Evolutionary conservation across 1,140 invertebrate species (phyloP), one percentile per base, ranked within the genome.

Genomic region (Drosophila kohkoa): DNA sequence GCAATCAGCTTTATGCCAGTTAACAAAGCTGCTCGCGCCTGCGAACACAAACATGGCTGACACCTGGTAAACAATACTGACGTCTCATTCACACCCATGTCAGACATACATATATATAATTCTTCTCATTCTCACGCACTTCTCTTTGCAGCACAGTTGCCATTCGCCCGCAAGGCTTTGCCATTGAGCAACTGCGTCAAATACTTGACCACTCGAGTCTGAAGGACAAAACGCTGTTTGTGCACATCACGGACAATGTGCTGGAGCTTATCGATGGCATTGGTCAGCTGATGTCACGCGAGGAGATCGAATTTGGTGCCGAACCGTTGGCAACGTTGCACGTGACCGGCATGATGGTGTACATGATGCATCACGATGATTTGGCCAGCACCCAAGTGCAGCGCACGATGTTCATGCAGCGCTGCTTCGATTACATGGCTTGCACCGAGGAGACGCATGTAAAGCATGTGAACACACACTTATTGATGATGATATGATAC

Each of bases 101-200:
- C 5, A 43, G 20, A 20, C 20, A 3, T 25, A n/a, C n/a, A n/a
- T n/a, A n/a, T n/a, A n/a, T n/a, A 25, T 25, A 25, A 25, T 3
- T 25, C 20, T 25, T 13, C 41, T 43, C 41, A 43, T 5, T 43
- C 41, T 5, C 41, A 5, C 41, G 0, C 41, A 43, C 41, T n/a
- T 5, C 3, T 7, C n/a, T 13, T 43, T 43, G n/a, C n/a, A 43
- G 41, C 3, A 43, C 38, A 32, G 32, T 38, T 30, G 63, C 70
- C 30, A 79, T 85, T 54, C 82, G 82, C 3, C 82, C 82, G 2
- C 75, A 81, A 20, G 82, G 82, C 13, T 85, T 85, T 20, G 71
- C 48, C 32, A 58, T 85, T 43, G 78, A 86, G 32, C 58, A 86
- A 35, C 16, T 85, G 46, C 82, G 82, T 13, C 49, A 58, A 0